phyloP scores from a whole-genome alignment of 2,888 invertebrate species.

The Neoitamus cyanurus region DNA sequence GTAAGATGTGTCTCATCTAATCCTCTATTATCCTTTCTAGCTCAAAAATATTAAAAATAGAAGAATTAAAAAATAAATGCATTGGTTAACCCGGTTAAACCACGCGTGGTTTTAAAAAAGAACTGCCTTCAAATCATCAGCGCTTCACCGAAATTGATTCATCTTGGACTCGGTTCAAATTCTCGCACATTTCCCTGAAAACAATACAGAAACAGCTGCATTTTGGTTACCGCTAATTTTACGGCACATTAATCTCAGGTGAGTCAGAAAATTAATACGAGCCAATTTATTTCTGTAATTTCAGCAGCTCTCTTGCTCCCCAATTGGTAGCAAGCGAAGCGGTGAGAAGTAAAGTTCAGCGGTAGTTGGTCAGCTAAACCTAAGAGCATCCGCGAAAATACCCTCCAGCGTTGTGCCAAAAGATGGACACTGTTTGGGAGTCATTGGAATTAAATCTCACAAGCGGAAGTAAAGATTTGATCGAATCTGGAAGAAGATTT shows the following conservation, averaged over 20 bases:
- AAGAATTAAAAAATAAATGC: neutral
- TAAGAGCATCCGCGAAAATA: neutral
- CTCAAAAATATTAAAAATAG: neutral
- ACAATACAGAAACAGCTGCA: neutral
- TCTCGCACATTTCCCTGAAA: neutral
- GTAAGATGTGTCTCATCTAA: neutral
- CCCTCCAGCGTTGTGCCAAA: neutral
- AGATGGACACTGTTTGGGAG: neutral
- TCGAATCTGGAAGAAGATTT: constrained; percentile 12
- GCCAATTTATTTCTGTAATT: constrained; percentile 28
- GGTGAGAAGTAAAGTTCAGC: neutral
- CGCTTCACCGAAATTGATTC: neutral
- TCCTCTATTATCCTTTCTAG: neutral
- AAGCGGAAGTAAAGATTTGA: constrained; percentile 6
- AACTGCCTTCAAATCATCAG: neutral
- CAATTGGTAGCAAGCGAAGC: neutral
- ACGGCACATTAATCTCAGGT: constrained; percentile 21
- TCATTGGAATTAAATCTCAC: neutral
- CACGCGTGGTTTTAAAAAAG: neutral
- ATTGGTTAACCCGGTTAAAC: neutral
- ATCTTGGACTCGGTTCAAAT: constrained; percentile 26
- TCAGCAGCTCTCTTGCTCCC: neutral
- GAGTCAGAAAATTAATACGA: constrained; percentile 8
- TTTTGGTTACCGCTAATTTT: neutral
- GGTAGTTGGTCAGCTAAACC: neutral